phyloP scores from a whole-genome alignment of 2,797 vertebrate species.

The Myotis pilosus region DNA sequence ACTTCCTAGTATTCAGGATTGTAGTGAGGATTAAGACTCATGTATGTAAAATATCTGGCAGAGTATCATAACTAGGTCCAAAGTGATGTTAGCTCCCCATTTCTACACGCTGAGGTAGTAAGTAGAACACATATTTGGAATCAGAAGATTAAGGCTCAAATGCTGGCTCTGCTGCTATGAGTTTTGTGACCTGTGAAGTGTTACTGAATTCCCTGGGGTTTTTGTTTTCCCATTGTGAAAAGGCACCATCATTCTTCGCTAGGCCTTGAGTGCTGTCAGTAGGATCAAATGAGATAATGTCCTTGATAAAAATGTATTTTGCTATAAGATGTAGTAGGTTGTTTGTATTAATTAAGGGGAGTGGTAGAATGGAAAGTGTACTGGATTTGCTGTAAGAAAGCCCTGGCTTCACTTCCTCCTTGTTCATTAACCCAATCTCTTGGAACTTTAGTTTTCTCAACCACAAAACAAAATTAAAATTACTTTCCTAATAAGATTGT shows the following conservation, averaged over 20 bases:
- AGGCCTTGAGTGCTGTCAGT: not conserved
- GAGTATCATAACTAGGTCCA: not conserved
- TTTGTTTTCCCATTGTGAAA: not conserved
- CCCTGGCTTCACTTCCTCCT: not conserved
- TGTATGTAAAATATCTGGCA: not conserved
- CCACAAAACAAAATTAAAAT: not conserved
- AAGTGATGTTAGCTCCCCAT: not conserved
- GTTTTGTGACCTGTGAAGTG: not conserved
- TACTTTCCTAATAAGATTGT: not conserved
- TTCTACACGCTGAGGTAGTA: not conserved
- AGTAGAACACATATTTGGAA: not conserved
- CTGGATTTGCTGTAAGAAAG: not conserved
- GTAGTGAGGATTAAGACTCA: not conserved
- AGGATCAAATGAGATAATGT: not conserved
- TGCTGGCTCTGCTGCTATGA: not conserved
- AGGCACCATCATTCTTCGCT: not conserved
- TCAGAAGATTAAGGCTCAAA: not conserved
- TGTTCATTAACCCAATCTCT: not conserved
- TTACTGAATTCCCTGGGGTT: not conserved
- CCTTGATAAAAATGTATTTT: constrained; percentile 3
- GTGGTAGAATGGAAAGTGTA: not conserved
- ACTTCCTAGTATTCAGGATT: not conserved
- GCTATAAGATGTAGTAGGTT: not conserved
- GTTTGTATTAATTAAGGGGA: constrained; percentile 2
- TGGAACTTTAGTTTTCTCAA: not conserved